These are phyloP conservation scores for Cerastis leucographa DNA, from an alignment of 2,888 invertebrate species.

Conservation along the genomic window DNA sequence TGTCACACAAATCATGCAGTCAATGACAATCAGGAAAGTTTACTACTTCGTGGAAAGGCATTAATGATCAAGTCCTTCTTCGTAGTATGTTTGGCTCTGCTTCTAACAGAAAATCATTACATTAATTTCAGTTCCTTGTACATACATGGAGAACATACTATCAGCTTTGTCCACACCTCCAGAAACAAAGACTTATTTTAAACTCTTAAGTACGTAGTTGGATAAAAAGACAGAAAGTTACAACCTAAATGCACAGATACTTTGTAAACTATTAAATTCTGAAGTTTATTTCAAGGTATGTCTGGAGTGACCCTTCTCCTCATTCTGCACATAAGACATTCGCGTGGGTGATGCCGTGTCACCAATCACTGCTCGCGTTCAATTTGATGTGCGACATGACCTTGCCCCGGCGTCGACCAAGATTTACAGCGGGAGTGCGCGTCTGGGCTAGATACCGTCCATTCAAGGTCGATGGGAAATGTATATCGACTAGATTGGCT, in stretches of 20 bases:
- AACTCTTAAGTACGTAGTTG: background rate
- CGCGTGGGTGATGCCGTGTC: slow-evolving; percentile 54
- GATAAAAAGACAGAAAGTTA: background rate
- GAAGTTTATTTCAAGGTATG: background rate
- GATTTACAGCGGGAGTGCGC: slow-evolving; percentile 56
- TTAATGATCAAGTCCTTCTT: background rate
- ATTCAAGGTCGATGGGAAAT: slow-evolving; percentile 52
- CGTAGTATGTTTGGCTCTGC: background rate
- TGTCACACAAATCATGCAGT: background rate
- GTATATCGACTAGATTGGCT: slow-evolving; percentile 30
- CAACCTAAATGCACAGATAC: background rate
- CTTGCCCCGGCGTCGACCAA: slow-evolving; percentile 56
- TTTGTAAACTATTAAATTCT: background rate
- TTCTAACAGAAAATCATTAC: background rate
- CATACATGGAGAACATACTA: background rate
- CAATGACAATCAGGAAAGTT: background rate
- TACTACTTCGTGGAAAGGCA: background rate
- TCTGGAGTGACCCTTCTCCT: slow-evolving; percentile 42
- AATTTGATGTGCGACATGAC: slow-evolving; percentile 64
- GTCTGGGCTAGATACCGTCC: slow-evolving; percentile 49
- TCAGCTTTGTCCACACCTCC: background rate
- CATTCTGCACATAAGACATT: background rate
- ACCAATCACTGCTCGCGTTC: slow-evolving; percentile 62
- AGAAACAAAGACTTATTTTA: background rate
- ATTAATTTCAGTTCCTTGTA: background rate